phyloP scores from a whole-genome alignment of 2,888 invertebrate species.

The Coenonympha glycerion region DNA sequence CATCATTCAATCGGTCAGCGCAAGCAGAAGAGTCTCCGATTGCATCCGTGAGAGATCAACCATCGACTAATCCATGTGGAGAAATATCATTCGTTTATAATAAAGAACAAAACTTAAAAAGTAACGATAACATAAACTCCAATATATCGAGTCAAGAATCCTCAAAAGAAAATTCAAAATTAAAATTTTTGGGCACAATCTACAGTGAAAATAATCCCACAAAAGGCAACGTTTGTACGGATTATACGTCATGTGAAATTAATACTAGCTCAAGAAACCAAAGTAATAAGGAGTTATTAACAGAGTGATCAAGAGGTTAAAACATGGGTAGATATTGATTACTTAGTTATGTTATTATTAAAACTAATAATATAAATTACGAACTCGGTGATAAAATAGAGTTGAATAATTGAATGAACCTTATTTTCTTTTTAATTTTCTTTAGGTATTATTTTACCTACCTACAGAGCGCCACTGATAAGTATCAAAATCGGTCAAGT shows the following conservation, averaged over 20 bases:
- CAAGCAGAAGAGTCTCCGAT: conserved; percentile 36
- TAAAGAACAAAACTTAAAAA: conserved; percentile 36
- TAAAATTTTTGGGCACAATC: conserved; percentile 21
- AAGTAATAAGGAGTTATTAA: background rate
- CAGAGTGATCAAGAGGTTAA: background rate
- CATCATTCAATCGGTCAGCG: conserved; percentile 36
- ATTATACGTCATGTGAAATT: too few species aligned
- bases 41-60: conserved; percentile 10
- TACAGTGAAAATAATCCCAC: conserved; percentile 6
- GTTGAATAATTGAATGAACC: background rate
- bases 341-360: conserved; percentile 5
- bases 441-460: too few species aligned
- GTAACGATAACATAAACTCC: conserved; percentile 14
- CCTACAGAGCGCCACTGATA: too few species aligned
- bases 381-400: background rate
- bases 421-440: background rate
- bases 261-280: background rate
- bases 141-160: conserved; percentile 18
- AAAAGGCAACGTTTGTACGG: conserved; percentile 3
- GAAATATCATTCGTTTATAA: conserved; percentile 40
- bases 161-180: conserved; percentile 18
- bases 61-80: conserved; percentile 14
- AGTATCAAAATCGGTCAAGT: too few species aligned
- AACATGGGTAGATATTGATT: conserved; percentile 19
- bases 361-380: background rate